phyloP scores from a whole-genome alignment of 1,140 invertebrate genomes.

The Temnothorax nylanderi region DNA sequence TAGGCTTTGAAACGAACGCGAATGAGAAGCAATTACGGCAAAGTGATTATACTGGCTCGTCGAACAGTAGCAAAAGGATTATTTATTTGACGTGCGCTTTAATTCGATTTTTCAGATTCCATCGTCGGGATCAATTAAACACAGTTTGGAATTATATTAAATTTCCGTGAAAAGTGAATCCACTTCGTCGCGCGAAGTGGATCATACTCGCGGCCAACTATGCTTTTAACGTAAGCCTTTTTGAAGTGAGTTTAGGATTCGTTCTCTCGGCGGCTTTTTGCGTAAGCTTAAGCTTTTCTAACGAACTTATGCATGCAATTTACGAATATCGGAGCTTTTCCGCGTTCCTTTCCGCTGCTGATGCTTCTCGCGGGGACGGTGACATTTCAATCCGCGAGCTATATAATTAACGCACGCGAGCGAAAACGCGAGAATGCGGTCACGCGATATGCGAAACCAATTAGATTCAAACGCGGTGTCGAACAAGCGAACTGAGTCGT shows the following conservation, averaged over 20 bases:
- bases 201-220: slow-evolving; percentile 43
- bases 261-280: not conserved
- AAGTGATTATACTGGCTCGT: slow-evolving; percentile 57
- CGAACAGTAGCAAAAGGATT: slow-evolving; percentile 37
- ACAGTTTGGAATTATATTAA: slow-evolving; percentile 49
- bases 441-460: slow-evolving; percentile 19
- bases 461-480: slow-evolving; percentile 22
- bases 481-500: slow-evolving; percentile 39
- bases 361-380: not conserved
- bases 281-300: slow-evolving; percentile 27
- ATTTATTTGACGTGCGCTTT: slow-evolving; percentile 65
- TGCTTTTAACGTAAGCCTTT: slow-evolving; percentile 57
- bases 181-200: slow-evolving; percentile 14
- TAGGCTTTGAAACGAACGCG: slow-evolving; percentile 36
- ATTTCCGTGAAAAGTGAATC: slow-evolving; percentile 17
- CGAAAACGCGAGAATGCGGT: not conserved
- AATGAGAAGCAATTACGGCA: slow-evolving; percentile 52
- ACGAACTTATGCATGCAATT: slow-evolving; percentile 44
- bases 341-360: not conserved
- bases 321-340: slow-evolving; percentile 7
- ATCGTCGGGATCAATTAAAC: slow-evolving; percentile 45
- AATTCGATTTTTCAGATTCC: slow-evolving; percentile 57
- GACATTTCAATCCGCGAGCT: slow-evolving; percentile 3
- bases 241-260: slow-evolving; percentile 29
- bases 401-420: slow-evolving; percentile 11